These are phyloP conservation scores for Nephrotoma appendiculata DNA, from an alignment of 2,888 invertebrate species.

Conservation along the genomic window DNA sequence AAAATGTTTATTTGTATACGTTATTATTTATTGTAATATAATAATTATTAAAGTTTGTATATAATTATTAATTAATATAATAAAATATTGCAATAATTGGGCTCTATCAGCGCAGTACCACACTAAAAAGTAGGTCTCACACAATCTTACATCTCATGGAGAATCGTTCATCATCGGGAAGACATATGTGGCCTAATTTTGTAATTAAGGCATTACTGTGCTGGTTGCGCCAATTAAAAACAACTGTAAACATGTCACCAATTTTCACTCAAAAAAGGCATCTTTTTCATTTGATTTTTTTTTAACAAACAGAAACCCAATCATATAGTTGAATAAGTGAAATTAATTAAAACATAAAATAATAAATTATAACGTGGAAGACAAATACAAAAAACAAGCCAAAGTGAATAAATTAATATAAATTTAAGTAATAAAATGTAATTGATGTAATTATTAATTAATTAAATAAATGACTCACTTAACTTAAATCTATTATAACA, in stretches of 20 bases:
- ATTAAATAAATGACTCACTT: not conserved
- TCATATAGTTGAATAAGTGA: not conserved
- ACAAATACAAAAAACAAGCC: not conserved
- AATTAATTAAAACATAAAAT: not conserved
- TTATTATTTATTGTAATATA: not conserved
- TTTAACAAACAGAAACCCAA: not conserved
- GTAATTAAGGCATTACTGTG: too few species aligned
- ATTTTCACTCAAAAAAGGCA: not conserved
- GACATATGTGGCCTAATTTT: too few species aligned
- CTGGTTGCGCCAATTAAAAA: not conserved
- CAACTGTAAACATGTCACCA: not conserved
- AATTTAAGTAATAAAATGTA: not conserved
- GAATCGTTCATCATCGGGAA: too few species aligned
- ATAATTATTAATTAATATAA: not conserved
- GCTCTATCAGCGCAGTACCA: too few species aligned
- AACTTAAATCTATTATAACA: not conserved
- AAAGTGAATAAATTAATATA: not conserved
- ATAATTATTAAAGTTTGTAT: not conserved
- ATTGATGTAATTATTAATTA: not conserved
- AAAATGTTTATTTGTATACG: not conserved
- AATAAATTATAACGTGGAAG: not conserved
- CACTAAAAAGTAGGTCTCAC: too few species aligned
- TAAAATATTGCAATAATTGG: not conserved
- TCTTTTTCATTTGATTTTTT: not conserved
- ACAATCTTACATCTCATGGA: too few species aligned